These are phyloP conservation scores for Danio jaintianensis DNA, from an alignment of 2,797 vertebrate species.

Conservation along the genomic window DNA sequence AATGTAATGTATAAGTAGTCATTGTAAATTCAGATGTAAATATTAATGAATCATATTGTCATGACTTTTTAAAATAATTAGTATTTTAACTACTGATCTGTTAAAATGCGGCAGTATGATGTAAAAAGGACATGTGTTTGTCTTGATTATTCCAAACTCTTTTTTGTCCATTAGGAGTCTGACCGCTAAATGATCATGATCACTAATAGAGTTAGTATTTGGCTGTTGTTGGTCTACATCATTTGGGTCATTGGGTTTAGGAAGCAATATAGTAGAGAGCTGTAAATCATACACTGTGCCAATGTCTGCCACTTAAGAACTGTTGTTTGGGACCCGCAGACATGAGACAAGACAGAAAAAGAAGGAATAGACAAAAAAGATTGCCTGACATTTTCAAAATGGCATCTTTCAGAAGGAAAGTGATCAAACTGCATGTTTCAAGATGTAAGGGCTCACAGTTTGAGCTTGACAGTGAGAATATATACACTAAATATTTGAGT, in stretches of 20 bases:
- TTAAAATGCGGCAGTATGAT: neutral
- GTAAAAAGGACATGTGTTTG: neutral
- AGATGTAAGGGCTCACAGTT: conserved; percentile 3
- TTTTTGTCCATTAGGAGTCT: neutral
- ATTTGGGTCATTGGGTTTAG: conserved; percentile 37
- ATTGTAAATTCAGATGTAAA: neutral
- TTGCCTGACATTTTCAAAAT: conserved; percentile 3
- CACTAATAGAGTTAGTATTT: conserved; percentile 14
- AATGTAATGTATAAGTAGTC: too few species aligned
- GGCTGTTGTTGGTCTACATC: neutral
- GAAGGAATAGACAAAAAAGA: neutral
- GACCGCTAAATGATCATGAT: neutral
- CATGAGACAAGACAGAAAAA: neutral
- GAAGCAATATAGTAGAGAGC: conserved; percentile 2
- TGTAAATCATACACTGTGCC: conserved; percentile 29
- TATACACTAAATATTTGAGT: too few species aligned
- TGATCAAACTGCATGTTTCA: neutral
- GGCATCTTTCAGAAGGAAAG: neutral
- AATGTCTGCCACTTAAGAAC: conserved; percentile 15
- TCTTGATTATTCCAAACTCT: neutral
- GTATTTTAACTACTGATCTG: neutral
- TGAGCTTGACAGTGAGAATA: neutral
- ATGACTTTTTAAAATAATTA: neutral
- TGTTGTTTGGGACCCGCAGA: conserved; percentile 19
- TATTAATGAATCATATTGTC: neutral